phyloP scores from a whole-genome alignment of 2,888 invertebrate genomes.

The Archaeoteleia sp. region DNA sequence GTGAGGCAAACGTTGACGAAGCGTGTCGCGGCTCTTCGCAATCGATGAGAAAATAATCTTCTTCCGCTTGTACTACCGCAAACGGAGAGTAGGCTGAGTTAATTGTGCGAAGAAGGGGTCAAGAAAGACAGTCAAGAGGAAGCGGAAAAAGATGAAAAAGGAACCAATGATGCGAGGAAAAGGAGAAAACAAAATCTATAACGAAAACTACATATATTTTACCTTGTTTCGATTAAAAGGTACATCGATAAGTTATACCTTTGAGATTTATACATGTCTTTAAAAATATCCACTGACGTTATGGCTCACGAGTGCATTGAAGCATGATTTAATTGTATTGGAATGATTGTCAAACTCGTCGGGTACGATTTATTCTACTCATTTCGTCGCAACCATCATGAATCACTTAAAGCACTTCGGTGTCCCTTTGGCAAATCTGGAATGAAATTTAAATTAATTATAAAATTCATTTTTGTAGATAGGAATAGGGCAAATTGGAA shows the following conservation, averaged over 20 bases:
- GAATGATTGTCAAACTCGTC: conserved; percentile 62
- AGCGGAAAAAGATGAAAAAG: conserved; percentile 24
- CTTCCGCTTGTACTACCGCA: conserved; percentile 1
- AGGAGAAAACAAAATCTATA: conserved; percentile 5
- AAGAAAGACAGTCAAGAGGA: conserved; percentile 8
- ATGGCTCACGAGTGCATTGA: conserved; percentile 56
- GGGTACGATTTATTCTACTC: conserved; percentile 56
- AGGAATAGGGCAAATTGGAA: too few relatives aligned
- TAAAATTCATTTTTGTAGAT: too few relatives aligned
- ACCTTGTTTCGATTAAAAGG: conserved; percentile 19
- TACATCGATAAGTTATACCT: conserved; percentile 4
- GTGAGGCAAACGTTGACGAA: conserved; percentile 2
- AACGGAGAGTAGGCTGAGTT: neutral
- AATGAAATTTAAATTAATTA: too few relatives aligned
- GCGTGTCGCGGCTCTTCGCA: conserved; percentile 5
- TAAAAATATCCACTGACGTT: conserved; percentile 44
- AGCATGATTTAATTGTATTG: conserved; percentile 61
- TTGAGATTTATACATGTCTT: conserved; percentile 7
- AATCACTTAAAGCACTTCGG: too few relatives aligned
- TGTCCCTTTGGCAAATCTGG: too few relatives aligned
- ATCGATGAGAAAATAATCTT: conserved; percentile 9
- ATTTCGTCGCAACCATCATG: conserved; percentile 37
- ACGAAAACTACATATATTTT: conserved; percentile 2
- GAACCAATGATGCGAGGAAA: conserved; percentile 14
- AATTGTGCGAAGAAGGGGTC: neutral